Evolutionary conservation across 2,797 vertebrate species (phyloP).

Genomic region (Euphonia xanthogaster): DNA sequence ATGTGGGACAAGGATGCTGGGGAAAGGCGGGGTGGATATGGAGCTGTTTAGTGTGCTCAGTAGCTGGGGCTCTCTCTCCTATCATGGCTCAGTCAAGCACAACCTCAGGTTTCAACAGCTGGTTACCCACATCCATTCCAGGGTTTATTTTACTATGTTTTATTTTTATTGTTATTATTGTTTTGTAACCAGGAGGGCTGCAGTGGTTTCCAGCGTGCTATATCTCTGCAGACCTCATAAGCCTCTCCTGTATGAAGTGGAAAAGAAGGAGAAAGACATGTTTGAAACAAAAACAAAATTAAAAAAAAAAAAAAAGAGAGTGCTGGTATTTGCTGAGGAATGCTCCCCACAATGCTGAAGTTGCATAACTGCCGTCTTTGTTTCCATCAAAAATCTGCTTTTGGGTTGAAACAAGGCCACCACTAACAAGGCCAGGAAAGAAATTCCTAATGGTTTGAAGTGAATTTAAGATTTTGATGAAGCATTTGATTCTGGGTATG

Average conservation of each 20-base stretch:
- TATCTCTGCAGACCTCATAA: not conserved
- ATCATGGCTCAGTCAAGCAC: not conserved
- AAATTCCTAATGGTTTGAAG: conserved; percentile 46
- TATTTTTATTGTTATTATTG: conserved; percentile 38
- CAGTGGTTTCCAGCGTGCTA: not conserved
- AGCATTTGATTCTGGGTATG: conserved; percentile 38
- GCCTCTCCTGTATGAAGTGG: not conserved
- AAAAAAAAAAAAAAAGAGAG: not conserved
- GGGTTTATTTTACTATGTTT: not conserved
- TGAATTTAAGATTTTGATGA: conserved; percentile 40
- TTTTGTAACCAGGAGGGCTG: conserved; percentile 23
- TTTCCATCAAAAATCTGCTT: conserved; percentile 50
- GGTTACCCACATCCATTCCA: conserved; percentile 58
- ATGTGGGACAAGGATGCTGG: not conserved
- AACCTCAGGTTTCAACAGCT: conserved; percentile 52
- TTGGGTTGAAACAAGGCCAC: conserved; percentile 68
- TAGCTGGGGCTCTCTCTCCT: conserved; percentile 33
- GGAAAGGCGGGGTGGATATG: not conserved
- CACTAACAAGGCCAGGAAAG: conserved; percentile 59
- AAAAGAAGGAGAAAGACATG: not conserved
- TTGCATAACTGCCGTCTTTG: conserved; percentile 58
- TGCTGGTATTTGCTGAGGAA: conserved; percentile 38
- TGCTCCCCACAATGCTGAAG: conserved; percentile 65
- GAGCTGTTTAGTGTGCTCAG: not conserved
- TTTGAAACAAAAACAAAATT: conserved; percentile 25